Evolutionary conservation across 2,113 vertebrate species (phyloP).

Genomic region (Mus pahari): DNA sequence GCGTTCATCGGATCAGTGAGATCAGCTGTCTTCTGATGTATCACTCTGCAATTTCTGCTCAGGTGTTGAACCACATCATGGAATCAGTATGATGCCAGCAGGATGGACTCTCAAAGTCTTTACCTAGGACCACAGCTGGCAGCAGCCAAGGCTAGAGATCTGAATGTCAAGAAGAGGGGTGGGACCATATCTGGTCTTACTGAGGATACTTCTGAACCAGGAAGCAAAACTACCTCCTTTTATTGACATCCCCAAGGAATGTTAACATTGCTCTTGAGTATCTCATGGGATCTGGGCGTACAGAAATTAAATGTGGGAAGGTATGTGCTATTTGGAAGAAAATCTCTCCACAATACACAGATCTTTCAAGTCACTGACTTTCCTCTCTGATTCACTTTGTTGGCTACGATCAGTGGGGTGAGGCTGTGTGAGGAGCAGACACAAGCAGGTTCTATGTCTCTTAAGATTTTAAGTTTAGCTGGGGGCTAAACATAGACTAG

Average conservation of each 20-base stretch:
- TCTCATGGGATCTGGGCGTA: neutral
- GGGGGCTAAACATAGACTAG: neutral
- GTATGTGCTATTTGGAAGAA: neutral
- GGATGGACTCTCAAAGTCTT: neutral
- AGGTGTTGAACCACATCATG: neutral
- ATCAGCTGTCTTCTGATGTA: neutral
- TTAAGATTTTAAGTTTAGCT: neutral
- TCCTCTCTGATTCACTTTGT: neutral
- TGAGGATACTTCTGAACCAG: neutral
- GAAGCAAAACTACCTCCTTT: neutral
- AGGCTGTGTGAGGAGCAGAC: neutral
- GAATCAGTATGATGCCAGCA: neutral
- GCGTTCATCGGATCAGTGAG: neutral
- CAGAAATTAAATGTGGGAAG: neutral
- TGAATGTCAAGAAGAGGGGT: fast-evolving
- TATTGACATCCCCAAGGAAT: neutral
- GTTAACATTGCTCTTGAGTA: neutral
- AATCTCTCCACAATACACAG: neutral
- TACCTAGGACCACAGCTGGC: neutral
- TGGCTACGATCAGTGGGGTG: neutral
- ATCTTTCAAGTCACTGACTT: neutral
- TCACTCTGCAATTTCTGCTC: neutral
- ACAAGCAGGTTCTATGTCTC: neutral
- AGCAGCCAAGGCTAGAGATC: neutral
- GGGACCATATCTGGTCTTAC: neutral